Conservation (phyloP, 2,113 vertebrate species). For the Sarotherodon lohbergeri region DNA sequence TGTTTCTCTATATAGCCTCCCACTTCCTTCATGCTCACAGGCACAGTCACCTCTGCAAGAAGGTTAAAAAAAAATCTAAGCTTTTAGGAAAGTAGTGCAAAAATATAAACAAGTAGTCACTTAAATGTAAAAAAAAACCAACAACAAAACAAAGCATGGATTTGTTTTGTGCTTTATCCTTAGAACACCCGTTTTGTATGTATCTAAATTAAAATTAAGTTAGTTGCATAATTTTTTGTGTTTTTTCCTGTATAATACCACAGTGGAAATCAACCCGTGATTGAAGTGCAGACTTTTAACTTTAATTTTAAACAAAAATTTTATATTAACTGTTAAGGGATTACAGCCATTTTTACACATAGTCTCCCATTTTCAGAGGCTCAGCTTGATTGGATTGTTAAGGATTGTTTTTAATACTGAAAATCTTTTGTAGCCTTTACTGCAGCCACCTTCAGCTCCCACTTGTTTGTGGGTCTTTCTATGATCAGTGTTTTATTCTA, state of each 20-base stretch:
- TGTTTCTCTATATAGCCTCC: conserved; percentile 86
- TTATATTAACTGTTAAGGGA: fast-evolving
- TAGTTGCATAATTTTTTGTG: background rate
- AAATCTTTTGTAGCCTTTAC: background rate
- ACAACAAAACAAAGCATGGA: background rate
- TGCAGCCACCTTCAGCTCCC: background rate
- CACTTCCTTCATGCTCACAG: conserved; percentile 81
- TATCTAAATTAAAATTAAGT: fast-evolving
- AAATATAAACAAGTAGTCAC: background rate
- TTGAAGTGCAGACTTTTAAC: background rate
- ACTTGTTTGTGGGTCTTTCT: background rate
- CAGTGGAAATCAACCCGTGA: background rate
- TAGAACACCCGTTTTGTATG: fast-evolving
- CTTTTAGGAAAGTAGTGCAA: background rate
- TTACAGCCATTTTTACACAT: background rate
- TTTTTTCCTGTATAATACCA: fast-evolving
- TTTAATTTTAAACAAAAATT: background rate
- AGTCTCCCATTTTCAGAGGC: background rate
- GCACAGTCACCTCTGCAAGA: conserved; percentile 72
- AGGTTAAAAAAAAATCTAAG: background rate
- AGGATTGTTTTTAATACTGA: background rate
- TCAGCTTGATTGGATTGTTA: background rate
- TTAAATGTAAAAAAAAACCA: background rate
- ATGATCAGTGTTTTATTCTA: background rate
- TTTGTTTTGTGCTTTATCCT: background rate